These are phyloP conservation scores for Streblospio benedicti DNA, from an alignment of 1,140 invertebrate species.

Conservation along the genomic window DNA sequence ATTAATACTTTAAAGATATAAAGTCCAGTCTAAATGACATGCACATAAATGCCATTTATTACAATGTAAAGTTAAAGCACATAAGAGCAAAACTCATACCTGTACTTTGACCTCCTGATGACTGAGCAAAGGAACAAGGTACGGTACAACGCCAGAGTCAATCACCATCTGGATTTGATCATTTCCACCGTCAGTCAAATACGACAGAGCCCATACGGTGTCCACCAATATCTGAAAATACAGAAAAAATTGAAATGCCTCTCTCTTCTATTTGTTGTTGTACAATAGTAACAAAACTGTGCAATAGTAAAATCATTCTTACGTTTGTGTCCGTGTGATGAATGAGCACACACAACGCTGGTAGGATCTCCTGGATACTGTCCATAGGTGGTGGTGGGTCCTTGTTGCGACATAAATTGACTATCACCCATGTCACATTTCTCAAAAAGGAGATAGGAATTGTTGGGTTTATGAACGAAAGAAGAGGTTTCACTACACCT, in stretches of 20 bases:
- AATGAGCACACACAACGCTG: constrained; percentile 86
- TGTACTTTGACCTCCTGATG: constrained; percentile 89
- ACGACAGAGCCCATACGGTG: constrained; percentile 98
- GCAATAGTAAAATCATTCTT: constrained; percentile 46
- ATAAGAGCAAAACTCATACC: too few species aligned
- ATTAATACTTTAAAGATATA: background rate
- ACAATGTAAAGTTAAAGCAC: too few species aligned
- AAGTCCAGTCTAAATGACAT: too few species aligned
- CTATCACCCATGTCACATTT: constrained; percentile 49
- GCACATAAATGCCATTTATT: too few species aligned
- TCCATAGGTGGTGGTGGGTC: constrained; percentile 43
- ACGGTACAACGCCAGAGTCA: constrained; percentile 87
- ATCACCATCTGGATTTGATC: constrained; percentile 99
- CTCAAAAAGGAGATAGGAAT: constrained; percentile 44
- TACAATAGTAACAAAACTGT: background rate
- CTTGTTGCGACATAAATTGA: constrained; percentile 48
- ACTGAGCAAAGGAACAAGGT: constrained; percentile 85
- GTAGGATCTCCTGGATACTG: constrained; percentile 86
- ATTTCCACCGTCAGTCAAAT: constrained; percentile 95
- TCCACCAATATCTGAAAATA: constrained; percentile 84
- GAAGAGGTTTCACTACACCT: constrained; percentile 43
- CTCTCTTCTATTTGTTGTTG: background rate
- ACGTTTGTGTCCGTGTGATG: constrained; percentile 92
- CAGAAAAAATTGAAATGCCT: constrained; percentile 3
- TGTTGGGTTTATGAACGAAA: constrained; percentile 42